These are phyloP conservation scores for Chouioia cunea DNA, from an alignment of 2,888 invertebrate species.

Conservation along the genomic window DNA sequence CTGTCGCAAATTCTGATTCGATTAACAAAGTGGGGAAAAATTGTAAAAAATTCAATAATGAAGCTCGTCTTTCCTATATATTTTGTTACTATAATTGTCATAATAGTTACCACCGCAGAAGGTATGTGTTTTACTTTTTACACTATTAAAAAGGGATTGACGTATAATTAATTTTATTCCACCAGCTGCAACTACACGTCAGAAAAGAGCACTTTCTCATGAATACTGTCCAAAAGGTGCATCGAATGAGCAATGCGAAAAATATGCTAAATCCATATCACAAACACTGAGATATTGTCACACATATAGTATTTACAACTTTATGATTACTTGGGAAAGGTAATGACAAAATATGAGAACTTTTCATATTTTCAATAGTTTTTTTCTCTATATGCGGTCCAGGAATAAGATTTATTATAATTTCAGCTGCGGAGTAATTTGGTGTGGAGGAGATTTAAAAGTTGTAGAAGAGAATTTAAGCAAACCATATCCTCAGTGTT, in stretches of 20 bases:
- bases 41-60: no score
- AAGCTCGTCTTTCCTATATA: no score
- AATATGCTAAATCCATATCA: constrained; percentile 3
- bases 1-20: no score
- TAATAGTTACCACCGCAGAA: no score
- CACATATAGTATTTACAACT: neutral
- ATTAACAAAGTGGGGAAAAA: no score
- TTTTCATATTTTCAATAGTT: no score
- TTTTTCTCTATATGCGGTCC: neutral
- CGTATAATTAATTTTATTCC: no score
- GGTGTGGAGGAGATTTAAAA: constrained; percentile 3
- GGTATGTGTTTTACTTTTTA: no score
- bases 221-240: neutral
- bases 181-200: no score
- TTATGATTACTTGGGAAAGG: constrained; percentile 7
- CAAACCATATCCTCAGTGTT: constrained; percentile 32
- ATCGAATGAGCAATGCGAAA: neutral
- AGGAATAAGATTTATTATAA: neutral
- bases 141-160: no score
- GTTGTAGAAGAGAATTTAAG: constrained; percentile 10
- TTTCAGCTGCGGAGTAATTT: constrained; percentile 18
- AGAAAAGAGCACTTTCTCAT: neutral
- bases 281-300: neutral
- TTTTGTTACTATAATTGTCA: no score
- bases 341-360: neutral